Evolutionary conservation across 1,140 invertebrate species (phyloP).

Genomic region (Bombus haemorrhoidalis): DNA sequence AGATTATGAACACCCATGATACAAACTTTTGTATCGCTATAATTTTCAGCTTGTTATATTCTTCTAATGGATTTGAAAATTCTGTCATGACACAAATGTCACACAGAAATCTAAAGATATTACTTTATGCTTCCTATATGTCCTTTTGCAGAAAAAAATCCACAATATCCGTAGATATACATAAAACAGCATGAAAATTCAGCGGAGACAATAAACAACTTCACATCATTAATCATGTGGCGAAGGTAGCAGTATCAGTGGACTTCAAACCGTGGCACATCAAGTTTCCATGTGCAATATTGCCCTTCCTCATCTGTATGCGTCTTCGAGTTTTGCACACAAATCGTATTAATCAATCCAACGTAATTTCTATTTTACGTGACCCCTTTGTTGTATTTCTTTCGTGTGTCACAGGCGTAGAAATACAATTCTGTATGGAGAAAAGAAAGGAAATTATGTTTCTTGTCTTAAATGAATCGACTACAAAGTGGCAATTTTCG

Average conservation of each 20-base stretch:
- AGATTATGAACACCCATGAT: too few species aligned
- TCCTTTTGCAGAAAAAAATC: background rate
- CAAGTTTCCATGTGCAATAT: background rate
- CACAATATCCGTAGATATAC: too few species aligned
- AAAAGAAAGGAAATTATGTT: background rate
- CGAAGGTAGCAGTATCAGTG: background rate
- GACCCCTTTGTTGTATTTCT: background rate
- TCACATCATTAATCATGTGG: background rate
- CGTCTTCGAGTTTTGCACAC: background rate
- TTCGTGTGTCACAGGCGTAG: too few species aligned
- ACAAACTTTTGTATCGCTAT: too few species aligned
- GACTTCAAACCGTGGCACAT: background rate
- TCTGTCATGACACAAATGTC: too few species aligned
- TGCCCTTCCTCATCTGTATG: background rate
- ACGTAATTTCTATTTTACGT: background rate
- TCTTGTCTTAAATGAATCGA: background rate
- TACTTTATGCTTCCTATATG: background rate
- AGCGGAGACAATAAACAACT: background rate
- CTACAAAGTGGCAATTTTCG: background rate
- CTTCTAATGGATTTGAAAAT: background rate
- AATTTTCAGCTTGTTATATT: background rate
- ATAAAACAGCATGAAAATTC: background rate
- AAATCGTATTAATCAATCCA: conserved; percentile 17
- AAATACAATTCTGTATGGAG: background rate
- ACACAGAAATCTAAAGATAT: background rate